Evolutionary conservation across 2,113 vertebrate species (phyloP), one percentile per base, ranked within the genome.

Genomic region (Scopus umbretta): DNA sequence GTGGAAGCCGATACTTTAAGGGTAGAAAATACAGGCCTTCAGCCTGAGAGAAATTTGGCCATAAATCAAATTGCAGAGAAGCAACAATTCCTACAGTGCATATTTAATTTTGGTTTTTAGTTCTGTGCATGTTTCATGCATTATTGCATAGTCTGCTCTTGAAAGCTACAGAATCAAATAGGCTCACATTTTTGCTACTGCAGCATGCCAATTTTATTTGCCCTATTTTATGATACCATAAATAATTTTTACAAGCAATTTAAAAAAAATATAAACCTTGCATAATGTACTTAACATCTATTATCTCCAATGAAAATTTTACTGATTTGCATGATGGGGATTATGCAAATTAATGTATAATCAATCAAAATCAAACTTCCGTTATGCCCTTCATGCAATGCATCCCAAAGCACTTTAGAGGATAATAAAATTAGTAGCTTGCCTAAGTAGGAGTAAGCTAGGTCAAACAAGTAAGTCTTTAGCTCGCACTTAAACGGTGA

Each of bases 381-480:
- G 16, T 61, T 86, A 40, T 43, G 67, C 66, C 62, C 80, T 97
- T 96, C 78, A 91, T 83, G 47, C 71, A 80, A 11, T 78, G 67
- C 80, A 92, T 95, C 83, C 91, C 59, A 67, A 92, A 61, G 70
- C 68, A 88, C 55, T 95, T 61, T 59, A 80, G 55, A 67, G 34
- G 90, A 83, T 96, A 93, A 96, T 97, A 95, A 95, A 97, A 95
- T 94, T 88, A 97, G 82, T 71, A 86, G 72, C 80, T 80, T 94
- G 85, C 82, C 74, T 95, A 91, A 92, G 78, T 84, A 87, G 47
- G 34, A 94, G 87, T 90, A 93, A 95, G 71, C 66, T 61, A 86
- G 72, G 68, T 94, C 88, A 96, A 88, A 93, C 68, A 94, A 97
- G 79, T 66, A 85, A 62, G 26, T 66, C 59, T 36, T 95, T 76